Percentiles rank a stretch among this genome's conserved stretches.
Conservation (phyloP, 2,888 invertebrate species). For the Chrysolina oricalcia region DNA sequence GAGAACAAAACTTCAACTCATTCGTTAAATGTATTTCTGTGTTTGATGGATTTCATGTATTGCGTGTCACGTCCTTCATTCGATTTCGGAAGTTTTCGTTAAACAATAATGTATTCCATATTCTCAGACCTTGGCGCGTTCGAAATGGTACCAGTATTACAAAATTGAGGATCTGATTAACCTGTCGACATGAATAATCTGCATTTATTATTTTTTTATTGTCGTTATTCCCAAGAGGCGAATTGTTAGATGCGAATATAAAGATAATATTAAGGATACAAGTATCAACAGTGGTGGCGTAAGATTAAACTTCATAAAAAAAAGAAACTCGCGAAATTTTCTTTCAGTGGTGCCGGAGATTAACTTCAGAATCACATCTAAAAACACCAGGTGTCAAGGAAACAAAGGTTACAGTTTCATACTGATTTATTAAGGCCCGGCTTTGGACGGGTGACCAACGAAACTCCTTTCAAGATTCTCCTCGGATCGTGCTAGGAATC, state of each 20-base stretch:
- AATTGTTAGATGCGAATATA: background rate
- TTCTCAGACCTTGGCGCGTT: background rate
- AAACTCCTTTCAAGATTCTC: too few species aligned
- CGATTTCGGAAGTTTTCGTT: background rate
- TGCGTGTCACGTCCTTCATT: background rate
- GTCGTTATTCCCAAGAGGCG: background rate
- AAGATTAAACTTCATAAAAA: too few species aligned
- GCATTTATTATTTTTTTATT: slow-evolving; percentile 1
- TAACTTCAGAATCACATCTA: too few species aligned
- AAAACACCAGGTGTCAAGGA: too few species aligned
- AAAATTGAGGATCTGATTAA: slow-evolving; percentile 4
- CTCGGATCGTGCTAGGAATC: too few species aligned
- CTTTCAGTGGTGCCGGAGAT: too few species aligned
- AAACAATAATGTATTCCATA: background rate
- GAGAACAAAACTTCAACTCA: too few species aligned
- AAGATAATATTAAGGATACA: slow-evolving; percentile 6
- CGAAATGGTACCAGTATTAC: slow-evolving; percentile 4
- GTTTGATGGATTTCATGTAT: background rate
- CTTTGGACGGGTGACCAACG: too few species aligned
- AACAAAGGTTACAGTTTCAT: too few species aligned
- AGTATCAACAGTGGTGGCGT: slow-evolving; percentile 10
- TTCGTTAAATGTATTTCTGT: too few species aligned
- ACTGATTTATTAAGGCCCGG: too few species aligned
- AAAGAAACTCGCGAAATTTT: too few species aligned
- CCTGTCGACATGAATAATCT: slow-evolving; percentile 2